Evolutionary conservation across 2,888 invertebrate species (phyloP), one percentile per base, ranked within the genome.

Genomic region (Norana najaformis): DNA sequence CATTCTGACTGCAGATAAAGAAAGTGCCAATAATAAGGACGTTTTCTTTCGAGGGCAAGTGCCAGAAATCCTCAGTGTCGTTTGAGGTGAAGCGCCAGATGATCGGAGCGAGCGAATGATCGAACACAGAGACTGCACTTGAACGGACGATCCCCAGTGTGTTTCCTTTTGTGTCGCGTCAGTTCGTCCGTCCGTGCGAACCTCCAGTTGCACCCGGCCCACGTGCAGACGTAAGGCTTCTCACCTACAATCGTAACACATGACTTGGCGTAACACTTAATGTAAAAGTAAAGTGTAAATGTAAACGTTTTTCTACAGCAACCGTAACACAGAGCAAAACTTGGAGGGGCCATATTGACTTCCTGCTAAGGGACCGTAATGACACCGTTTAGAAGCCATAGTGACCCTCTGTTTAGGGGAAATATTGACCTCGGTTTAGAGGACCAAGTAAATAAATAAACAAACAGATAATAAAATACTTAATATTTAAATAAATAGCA

Each of bases 1-100:
- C 47, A 8, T 47, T 23, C 47, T 3, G 23, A 20, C 47, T 47
- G 5, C 47, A 14, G 23, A 47, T n/a, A 23, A 47, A 47, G 14
- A 11, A 18, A 0, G 20, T 23, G 20, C 23, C 4, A 20, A 23
- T 47, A 20, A 23, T 23, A 23, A 2, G 47, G 23, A 47, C 23
- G n/a, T n/a, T n/a, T n/a, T n/a, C n/a, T n/a, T n/a, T 47, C 47
- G 23, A 47, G 6, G 47, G 20, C 47, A 23, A 23, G 47, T 23
- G 8, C 23, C 20, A 23, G 20, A 47, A 47, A 69, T n/a, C 6
- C 30, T 69, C 69, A 69, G 93, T 96, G 96, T 90, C 96, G 94
- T 93, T 96, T 96, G 96, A 96, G 96, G 94, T 96, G 96, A 89
- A 96, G 95, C 6, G 96, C 96, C 91, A 96, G 95, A 93, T 96